Evolutionary conservation across 53 echinoderm and acorn worm genomes (phyloP), one percentile per base, ranked within the genome.

Genomic region (Zoroaster sp.): DNA sequence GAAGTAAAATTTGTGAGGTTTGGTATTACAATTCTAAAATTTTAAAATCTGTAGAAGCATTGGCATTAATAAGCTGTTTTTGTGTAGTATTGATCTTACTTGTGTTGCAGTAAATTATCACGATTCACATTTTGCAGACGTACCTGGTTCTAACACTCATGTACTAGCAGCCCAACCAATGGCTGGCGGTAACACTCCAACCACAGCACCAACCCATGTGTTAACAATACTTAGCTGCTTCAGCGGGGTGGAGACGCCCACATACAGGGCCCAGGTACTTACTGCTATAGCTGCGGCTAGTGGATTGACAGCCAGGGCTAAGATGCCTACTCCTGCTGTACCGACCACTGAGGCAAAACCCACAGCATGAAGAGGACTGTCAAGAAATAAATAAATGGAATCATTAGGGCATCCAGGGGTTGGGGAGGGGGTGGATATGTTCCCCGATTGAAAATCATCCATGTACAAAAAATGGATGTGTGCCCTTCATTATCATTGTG

Each of bases 191-290:
- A 96, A 78, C 18, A 93, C 96, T 10, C 99, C 99, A 0, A 96
- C 96, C 10, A 96, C 88, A 13, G 96, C 96, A 15, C 99, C 99
- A 12, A 99, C 87, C 99, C 99, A 99, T 2, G 99, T 99, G 74
- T 99, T 99, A 75, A 86, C 87, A 17, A 99, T 99, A 78, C 96
- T 99, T 54, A 96, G 90, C 33, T 96, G 73, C 86, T 99, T 99
- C 90, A 99, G 49, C 4, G 99, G 99, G 12, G 99, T 99, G 88
- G 96, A 99, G 34, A 92, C 94, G 43, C 87, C 51, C 21, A 96
- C 96, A 66, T 98, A 99, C 17, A 99, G 88, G 0, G 89, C 90
- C 96, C 94, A 94, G 47, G 94, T 94, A 33, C 93, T 87, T 18
- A 89, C 92, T 14, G 94, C 94, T 35, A 99, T 93, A 65, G 94